A percentile compares a stretch with the other conserved stretches of the same genome.
These are phyloP conservation scores for Candoia aspera DNA, from an alignment of 2,113 vertebrate genomes.

Conservation along the genomic window DNA sequence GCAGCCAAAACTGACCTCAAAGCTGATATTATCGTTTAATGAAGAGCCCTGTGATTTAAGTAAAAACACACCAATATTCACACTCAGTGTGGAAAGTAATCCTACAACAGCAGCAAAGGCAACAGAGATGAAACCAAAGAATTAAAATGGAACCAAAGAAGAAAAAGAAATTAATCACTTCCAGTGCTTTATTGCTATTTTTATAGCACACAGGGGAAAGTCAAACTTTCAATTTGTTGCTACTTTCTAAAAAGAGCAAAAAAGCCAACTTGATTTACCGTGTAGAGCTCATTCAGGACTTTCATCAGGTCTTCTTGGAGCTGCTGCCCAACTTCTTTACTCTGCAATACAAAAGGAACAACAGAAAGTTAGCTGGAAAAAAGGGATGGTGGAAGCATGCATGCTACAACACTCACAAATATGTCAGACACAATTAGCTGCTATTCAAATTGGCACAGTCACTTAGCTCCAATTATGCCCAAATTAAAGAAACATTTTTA, in stretches of 20 bases:
- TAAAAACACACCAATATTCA: neutral
- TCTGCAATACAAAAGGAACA: constrained; percentile 79
- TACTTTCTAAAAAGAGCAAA: constrained; percentile 44
- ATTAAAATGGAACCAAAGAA: neutral
- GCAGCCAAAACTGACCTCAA: constrained; percentile 2
- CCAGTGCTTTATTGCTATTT: constrained; percentile 5
- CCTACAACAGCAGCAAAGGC: neutral
- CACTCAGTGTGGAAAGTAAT: neutral
- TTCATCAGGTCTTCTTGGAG: constrained; percentile 98
- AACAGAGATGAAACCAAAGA: constrained; percentile 17
- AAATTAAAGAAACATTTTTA: constrained; percentile 42
- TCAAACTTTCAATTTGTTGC: constrained; percentile 48
- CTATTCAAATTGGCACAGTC: constrained; percentile 53
- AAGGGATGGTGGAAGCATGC: constrained; percentile 29
- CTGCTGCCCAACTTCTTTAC: constrained; percentile 96
- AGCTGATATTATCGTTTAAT: neutral
- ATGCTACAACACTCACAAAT: constrained; percentile 17
- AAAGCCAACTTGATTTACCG: constrained; percentile 78
- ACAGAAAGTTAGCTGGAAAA: constrained; percentile 66
- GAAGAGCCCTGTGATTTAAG: neutral
- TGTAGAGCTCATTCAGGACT: constrained; percentile 94
- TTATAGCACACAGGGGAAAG: constrained; percentile 36
- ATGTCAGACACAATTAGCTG: constrained; percentile 43
- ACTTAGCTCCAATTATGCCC: constrained; percentile 47
- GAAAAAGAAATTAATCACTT: constrained; percentile 26